Percentiles rank a stretch among this genome's conserved stretches.
phyloP scores from a whole-genome alignment of 2,797 vertebrate species.

The Cottoperca gobio region DNA sequence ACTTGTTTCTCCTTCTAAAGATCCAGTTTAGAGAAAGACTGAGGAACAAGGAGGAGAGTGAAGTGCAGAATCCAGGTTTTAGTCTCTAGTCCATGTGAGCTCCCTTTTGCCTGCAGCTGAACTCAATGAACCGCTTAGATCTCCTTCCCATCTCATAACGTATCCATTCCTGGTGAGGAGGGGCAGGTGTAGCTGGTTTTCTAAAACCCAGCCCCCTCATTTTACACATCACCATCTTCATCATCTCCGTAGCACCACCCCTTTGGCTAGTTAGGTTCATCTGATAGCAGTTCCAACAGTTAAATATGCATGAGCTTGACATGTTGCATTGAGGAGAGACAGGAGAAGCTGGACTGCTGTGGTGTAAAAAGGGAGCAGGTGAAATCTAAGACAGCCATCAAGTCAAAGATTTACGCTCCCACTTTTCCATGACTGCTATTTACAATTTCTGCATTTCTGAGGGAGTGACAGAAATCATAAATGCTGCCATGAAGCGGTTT shows the following conservation, averaged over 20 bases:
- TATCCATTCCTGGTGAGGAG: constrained; percentile 78
- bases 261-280: constrained; percentile 76
- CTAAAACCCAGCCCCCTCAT: constrained; percentile 64
- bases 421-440: constrained; percentile 36
- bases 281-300: constrained; percentile 82
- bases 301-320: constrained; percentile 87
- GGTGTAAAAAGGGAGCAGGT: constrained; percentile 67
- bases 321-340: constrained; percentile 65
- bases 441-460: constrained; percentile 3
- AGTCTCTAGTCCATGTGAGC: constrained; percentile 43
- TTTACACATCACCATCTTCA: constrained; percentile 53
- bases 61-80: constrained; percentile 52
- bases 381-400: constrained; percentile 69
- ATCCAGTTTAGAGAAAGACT: constrained; percentile 35
- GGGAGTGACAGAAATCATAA: neutral
- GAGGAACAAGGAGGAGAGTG: neutral
- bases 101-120: constrained; percentile 52
- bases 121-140: constrained; percentile 51
- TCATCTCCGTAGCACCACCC: constrained; percentile 67
- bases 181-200: constrained; percentile 82
- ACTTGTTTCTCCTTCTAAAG: constrained; percentile 51
- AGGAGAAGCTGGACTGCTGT: constrained; percentile 38
- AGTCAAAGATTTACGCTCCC: constrained; percentile 43
- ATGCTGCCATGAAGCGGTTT: neutral
- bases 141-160: constrained; percentile 70